A percentile compares a stretch with the other conserved stretches of the same genome.
These are phyloP conservation scores for Tupaia chinensis DNA, from an alignment of 2,113 vertebrate genomes.

Conservation along the genomic window DNA sequence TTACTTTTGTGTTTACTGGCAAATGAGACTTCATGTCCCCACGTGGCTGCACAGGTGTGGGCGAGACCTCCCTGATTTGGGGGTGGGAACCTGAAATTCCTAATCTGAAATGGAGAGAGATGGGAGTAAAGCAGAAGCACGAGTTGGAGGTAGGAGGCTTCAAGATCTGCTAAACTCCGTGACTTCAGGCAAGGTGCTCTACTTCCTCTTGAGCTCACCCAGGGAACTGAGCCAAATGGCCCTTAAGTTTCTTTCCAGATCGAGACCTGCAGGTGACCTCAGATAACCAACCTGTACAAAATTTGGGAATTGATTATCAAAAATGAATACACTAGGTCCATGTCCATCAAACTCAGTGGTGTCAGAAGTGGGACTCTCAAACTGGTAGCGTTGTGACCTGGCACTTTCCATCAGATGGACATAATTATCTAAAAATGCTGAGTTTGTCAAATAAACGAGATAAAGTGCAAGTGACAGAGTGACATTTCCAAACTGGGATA, in stretches of 20 bases:
- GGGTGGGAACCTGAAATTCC: not conserved
- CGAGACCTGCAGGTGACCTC: not conserved
- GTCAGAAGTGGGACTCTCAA: not conserved
- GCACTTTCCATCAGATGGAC: not conserved
- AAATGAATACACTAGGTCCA: not conserved
- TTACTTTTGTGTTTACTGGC: not conserved
- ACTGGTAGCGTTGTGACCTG: not conserved
- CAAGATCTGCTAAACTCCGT: not conserved
- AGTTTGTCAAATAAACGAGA: not conserved
- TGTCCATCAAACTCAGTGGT: not conserved
- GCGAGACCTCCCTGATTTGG: not conserved
- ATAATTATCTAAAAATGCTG: not conserved
- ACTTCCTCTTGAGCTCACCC: not conserved
- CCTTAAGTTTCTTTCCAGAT: not conserved
- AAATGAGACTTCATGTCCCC: not conserved
- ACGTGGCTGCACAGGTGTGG: not conserved
- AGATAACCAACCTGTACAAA: not conserved
- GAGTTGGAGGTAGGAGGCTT: not conserved
- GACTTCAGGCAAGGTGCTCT: not conserved
- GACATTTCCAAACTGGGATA: not conserved
- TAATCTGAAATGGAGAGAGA: not conserved
- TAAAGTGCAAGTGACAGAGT: not conserved
- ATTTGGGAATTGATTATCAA: not conserved
- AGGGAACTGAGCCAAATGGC: not conserved
- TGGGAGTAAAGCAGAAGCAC: not conserved